Evolutionary conservation across 2,888 invertebrate species (phyloP).

Genomic region (Vesta saturnalis): DNA sequence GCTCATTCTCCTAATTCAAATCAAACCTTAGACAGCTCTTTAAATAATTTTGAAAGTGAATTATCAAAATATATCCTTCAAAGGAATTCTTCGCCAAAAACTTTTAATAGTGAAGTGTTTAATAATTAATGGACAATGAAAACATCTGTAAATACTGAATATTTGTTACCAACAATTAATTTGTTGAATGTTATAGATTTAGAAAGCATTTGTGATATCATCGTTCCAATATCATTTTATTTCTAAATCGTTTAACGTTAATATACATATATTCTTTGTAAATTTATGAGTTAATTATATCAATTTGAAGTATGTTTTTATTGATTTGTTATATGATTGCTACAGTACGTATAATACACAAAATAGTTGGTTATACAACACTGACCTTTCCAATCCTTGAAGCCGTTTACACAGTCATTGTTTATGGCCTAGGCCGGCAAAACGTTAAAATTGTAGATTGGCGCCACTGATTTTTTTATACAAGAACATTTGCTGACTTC

Average conservation of each 20-base stretch:
- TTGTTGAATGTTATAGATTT: slow-evolving; percentile 49
- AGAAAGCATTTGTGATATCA: slow-evolving; percentile 52
- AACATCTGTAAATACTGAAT: slow-evolving; percentile 36
- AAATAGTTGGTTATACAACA: no score
- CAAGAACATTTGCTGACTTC: no score
- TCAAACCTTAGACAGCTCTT: slow-evolving; percentile 50
- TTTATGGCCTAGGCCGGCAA: no score
- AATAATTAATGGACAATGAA: slow-evolving; percentile 38
- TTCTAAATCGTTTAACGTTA: slow-evolving; percentile 20
- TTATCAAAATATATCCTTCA: slow-evolving; percentile 58
- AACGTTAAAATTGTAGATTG: no score
- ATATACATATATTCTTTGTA: slow-evolving; percentile 46
- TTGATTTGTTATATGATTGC: neutral
- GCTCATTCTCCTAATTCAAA: slow-evolving; percentile 44
- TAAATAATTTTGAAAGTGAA: slow-evolving; percentile 68
- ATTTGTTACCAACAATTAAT: slow-evolving; percentile 42
- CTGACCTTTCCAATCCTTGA: no score
- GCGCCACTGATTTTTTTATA: no score
- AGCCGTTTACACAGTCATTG: no score
- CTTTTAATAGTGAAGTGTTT: slow-evolving; percentile 42
- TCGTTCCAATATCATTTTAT: slow-evolving; percentile 37
- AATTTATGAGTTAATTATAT: slow-evolving; percentile 37
- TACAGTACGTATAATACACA: neutral
- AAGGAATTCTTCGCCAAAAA: slow-evolving; percentile 42
- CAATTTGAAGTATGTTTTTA: slow-evolving; percentile 22